These are phyloP conservation scores for Desmodus rotundus DNA, from an alignment of 2,113 vertebrate species.

Conservation along the genomic window DNA sequence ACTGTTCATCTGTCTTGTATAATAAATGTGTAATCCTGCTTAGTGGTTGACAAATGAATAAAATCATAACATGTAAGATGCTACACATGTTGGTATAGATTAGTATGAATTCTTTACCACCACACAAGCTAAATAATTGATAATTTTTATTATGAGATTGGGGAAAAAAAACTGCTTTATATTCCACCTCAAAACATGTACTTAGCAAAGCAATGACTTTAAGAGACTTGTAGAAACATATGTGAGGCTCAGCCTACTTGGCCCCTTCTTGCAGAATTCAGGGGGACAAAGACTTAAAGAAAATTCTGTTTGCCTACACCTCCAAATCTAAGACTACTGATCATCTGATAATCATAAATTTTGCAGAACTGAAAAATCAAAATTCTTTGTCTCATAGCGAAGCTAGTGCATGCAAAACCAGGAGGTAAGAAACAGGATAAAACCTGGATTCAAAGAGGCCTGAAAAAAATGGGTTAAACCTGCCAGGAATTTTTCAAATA, in stretches of 20 bases:
- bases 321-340: conserved; percentile 43
- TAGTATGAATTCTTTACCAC: neutral
- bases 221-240: neutral
- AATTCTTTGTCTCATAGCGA: conserved; percentile 23
- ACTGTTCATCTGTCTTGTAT: neutral
- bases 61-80: neutral
- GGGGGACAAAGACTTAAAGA: conserved; percentile 12
- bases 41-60: neutral
- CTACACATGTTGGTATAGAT: neutral
- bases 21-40: neutral
- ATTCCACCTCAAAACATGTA: neutral
- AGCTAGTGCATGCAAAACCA: neutral
- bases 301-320: conserved; percentile 8
- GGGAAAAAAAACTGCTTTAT: neutral
- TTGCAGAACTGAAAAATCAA: conserved; percentile 41
- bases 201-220: neutral
- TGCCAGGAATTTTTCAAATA: neutral
- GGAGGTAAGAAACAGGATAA: neutral
- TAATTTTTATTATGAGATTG: neutral
- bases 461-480: neutral
- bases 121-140: neutral
- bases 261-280: neutral
- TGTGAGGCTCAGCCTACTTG: too few relatives aligned
- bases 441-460: neutral
- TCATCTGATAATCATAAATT: conserved; percentile 44